A percentile compares a stretch with the other conserved stretches of the same genome.
Conservation (phyloP, 2,113 vertebrate genomes). For the Vidua chalybeata region DNA sequence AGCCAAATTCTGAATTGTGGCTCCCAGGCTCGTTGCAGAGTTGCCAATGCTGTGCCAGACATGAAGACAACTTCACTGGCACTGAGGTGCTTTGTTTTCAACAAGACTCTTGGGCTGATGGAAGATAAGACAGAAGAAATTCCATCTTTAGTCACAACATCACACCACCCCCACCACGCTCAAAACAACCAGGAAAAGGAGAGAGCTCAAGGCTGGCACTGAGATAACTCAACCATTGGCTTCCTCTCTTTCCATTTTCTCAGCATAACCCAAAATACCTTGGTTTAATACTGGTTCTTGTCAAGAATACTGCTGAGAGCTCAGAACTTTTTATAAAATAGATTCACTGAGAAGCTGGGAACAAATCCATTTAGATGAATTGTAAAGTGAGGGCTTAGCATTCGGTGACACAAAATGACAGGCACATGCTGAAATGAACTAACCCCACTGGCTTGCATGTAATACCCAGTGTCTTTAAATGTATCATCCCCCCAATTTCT, state of each 20-base stretch:
- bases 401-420: slow-evolving; percentile 28
- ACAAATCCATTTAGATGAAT: slow-evolving; percentile 52
- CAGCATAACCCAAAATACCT: not conserved
- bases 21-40: not conserved
- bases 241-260: not conserved
- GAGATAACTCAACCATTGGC: not conserved
- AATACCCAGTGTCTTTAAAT: slow-evolving; percentile 23
- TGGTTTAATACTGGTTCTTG: not conserved
- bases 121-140: not conserved
- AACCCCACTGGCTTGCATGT: slow-evolving; percentile 28
- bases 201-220: not conserved
- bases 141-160: not conserved
- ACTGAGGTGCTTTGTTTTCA: not conserved
- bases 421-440: slow-evolving; percentile 43
- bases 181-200: not conserved
- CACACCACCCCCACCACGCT: accelerated
- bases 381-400: slow-evolving; percentile 35
- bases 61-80: not conserved
- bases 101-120: not conserved
- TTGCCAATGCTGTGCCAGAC: not conserved
- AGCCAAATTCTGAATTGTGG: not conserved
- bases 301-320: slow-evolving; percentile 17
- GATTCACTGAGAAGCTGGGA: slow-evolving; percentile 8
- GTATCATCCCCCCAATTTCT: slow-evolving; percentile 13
- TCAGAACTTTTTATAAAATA: slow-evolving; percentile 23